A percentile compares a stretch with the other conserved stretches of the same genome.
Conservation (phyloP, 1,140 invertebrate genomes). For the Drosophila tristis region DNA sequence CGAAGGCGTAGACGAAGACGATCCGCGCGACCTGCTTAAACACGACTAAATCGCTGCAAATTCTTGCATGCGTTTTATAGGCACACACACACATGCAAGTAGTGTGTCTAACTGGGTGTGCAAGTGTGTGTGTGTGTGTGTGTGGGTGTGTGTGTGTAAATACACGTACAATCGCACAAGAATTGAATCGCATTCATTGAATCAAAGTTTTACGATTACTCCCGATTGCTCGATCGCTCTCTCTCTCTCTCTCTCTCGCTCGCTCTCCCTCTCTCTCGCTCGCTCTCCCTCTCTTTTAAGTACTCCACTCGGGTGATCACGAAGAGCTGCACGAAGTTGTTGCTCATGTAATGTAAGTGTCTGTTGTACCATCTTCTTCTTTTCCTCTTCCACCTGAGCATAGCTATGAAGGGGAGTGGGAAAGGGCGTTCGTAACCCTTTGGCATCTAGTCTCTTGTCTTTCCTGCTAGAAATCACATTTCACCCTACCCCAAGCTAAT, state of each 20-base stretch:
- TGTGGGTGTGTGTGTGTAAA: neutral
- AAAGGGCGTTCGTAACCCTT: too few relatives aligned
- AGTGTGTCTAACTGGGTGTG: neutral
- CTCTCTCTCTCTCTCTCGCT: slow-evolving; percentile 17
- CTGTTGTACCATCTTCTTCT: neutral
- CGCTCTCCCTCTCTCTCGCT: too few relatives aligned
- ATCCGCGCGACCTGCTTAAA: slow-evolving; percentile 48
- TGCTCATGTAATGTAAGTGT: slow-evolving; percentile 4
- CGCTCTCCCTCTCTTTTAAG: too few relatives aligned
- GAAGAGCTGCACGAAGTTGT: slow-evolving; percentile 33
- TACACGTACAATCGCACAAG: slow-evolving; percentile 18
- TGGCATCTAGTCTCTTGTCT: too few relatives aligned
- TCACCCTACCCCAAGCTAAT: too few relatives aligned
- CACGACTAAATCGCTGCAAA: slow-evolving; percentile 76
- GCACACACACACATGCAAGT: slow-evolving; percentile 47
- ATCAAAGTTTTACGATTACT: neutral
- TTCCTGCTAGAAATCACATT: too few relatives aligned
- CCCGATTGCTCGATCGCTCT: slow-evolving; percentile 13
- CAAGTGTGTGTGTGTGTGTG: neutral
- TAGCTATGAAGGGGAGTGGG: neutral
- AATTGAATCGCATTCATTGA: slow-evolving; percentile 34
- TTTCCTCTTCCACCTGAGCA: slow-evolving; percentile 26
- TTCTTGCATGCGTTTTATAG: slow-evolving; percentile 70
- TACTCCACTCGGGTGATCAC: slow-evolving; percentile 1
- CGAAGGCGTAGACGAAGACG: slow-evolving; percentile 23